These are phyloP conservation scores for Microvelia longipes DNA, from an alignment of 1,140 invertebrate genomes.

Conservation along the genomic window DNA sequence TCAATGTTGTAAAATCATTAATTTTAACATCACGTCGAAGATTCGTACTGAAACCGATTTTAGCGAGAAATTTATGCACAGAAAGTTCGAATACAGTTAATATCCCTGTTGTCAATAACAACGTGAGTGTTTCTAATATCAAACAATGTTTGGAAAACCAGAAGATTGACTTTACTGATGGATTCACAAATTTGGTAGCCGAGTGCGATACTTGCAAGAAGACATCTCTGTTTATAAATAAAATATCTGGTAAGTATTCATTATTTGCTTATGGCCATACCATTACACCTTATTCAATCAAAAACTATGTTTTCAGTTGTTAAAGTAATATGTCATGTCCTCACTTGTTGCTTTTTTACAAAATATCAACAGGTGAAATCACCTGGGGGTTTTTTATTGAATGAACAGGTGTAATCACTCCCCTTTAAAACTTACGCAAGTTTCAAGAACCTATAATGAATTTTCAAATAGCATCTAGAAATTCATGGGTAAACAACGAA, in stretches of 20 bases:
- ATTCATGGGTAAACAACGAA: too few species aligned
- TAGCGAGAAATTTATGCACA: not conserved
- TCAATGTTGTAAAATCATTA: too few species aligned
- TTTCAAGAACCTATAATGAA: too few species aligned
- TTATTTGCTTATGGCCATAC: not conserved
- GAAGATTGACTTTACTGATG: conserved; percentile 2
- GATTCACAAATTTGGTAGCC: not conserved
- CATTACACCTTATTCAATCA: not conserved
- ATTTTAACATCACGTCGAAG: too few species aligned
- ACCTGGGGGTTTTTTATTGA: too few species aligned
- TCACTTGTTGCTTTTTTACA: too few species aligned
- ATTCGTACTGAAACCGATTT: not conserved
- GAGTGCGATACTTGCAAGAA: not conserved
- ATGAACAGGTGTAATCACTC: too few species aligned
- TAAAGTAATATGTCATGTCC: not conserved
- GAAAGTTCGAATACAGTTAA: not conserved
- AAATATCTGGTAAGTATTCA: conserved; percentile 3
- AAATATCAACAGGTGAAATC: too few species aligned
- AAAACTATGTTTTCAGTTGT: not conserved
- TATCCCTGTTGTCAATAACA: not conserved
- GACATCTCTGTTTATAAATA: conserved; percentile 2
- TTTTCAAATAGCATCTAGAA: too few species aligned
- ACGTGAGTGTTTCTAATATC: conserved; percentile 2
- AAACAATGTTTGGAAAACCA: conserved; percentile 3
- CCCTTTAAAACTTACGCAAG: too few species aligned